phyloP scores from a whole-genome alignment of 2,888 invertebrate species.

The Asteroscopus sphinx region DNA sequence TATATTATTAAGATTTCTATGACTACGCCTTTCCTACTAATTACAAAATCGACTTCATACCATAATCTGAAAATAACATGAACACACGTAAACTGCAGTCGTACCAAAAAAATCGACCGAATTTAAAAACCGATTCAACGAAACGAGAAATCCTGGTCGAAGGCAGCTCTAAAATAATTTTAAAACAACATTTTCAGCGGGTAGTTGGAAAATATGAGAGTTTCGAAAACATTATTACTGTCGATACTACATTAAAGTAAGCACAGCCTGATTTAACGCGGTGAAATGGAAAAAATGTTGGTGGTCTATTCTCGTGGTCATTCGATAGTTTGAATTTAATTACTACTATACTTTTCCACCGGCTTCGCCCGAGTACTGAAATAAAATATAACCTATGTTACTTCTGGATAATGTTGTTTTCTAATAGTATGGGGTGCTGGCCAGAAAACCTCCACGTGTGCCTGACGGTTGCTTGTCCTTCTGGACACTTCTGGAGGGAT shows the following conservation, averaged over 20 bases:
- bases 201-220: constrained; percentile 50
- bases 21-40: too few species aligned
- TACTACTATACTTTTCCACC: too few species aligned
- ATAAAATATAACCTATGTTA: too few species aligned
- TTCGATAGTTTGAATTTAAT: constrained; percentile 29
- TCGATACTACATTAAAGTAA: constrained; percentile 77
- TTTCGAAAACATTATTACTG: constrained; percentile 73
- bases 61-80: background rate
- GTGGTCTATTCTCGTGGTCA: constrained; percentile 55
- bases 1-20: too few species aligned
- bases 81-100: background rate
- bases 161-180: constrained; percentile 17
- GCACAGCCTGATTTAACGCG: constrained; percentile 74
- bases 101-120: constrained; percentile 7
- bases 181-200: constrained; percentile 23
- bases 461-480: too few species aligned
- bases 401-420: too few species aligned
- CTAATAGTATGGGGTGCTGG: too few species aligned
- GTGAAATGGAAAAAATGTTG: constrained; percentile 73
- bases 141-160: constrained; percentile 44
- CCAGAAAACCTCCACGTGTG: too few species aligned
- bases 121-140: constrained; percentile 36
- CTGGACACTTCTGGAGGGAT: too few species aligned
- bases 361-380: too few species aligned
- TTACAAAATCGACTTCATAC: too few species aligned